Evolutionary conservation across 2,888 invertebrate species (phyloP).

Genomic region (Drosophila multiciliata): DNA sequence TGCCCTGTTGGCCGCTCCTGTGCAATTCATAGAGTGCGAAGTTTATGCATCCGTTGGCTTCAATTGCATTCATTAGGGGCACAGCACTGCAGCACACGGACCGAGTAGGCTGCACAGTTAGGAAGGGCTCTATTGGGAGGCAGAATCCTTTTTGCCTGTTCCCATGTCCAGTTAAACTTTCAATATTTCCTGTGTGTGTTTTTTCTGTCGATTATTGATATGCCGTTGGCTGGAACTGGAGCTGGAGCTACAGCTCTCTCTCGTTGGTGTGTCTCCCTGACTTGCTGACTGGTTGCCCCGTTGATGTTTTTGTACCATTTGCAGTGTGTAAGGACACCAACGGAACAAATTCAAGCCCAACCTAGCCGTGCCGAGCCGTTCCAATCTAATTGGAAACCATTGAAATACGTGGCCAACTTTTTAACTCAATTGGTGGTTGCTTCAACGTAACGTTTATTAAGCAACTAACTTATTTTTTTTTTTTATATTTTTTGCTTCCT

Average conservation of each 20-base stretch:
- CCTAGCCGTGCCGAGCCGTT: background rate
- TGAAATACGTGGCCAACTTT: slow-evolving; percentile 23
- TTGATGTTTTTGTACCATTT: slow-evolving; percentile 18
- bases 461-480: slow-evolving; percentile 19
- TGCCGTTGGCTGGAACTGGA: slow-evolving; percentile 27
- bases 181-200: slow-evolving; percentile 1
- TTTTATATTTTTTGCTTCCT: background rate
- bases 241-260: slow-evolving; percentile 7
- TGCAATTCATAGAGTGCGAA: slow-evolving; percentile 51
- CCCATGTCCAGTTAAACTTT: background rate
- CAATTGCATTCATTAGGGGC: slow-evolving; percentile 62
- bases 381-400: slow-evolving; percentile 41
- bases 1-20: background rate
- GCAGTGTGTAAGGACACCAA: background rate
- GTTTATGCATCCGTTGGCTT: slow-evolving; percentile 44
- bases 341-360: background rate
- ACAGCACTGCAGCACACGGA: slow-evolving; percentile 4
- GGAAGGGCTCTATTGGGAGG: too few species aligned
- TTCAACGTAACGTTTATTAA: slow-evolving; percentile 30
- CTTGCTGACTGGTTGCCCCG: slow-evolving; percentile 14
- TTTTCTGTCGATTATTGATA: slow-evolving; percentile 34
- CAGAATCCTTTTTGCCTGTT: slow-evolving; percentile 11
- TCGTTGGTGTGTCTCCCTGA: slow-evolving; percentile 4
- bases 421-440: slow-evolving; percentile 1
- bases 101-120: background rate